Conservation (phyloP, 2,113 vertebrate genomes). For the Reinhardtius hippoglossoides region DNA sequence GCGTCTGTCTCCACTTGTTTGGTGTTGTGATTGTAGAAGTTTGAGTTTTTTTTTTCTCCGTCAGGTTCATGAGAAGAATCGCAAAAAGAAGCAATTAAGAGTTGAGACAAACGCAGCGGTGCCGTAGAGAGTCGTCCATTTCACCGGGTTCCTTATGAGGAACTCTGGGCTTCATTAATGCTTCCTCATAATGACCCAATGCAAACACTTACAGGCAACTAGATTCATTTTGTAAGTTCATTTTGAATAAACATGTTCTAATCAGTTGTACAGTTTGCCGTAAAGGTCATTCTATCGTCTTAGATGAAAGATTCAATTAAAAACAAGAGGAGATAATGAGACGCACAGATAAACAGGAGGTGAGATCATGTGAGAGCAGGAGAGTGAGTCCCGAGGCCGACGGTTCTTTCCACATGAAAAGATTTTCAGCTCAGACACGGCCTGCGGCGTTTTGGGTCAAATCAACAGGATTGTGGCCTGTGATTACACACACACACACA, state of each 20-base stretch:
- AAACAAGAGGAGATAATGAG: neutral
- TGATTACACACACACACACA: constrained; percentile 7
- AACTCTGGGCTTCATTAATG: neutral
- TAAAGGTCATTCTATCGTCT: constrained; percentile 4
- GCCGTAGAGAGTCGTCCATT: neutral
- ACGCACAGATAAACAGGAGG: too few species aligned
- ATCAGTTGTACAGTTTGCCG: neutral
- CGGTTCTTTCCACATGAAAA: constrained; percentile 48
- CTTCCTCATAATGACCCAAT: neutral
- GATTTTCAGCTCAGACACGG: constrained; percentile 41
- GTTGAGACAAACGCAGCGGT: neutral
- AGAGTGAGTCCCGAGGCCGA: neutral
- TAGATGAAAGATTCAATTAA: neutral
- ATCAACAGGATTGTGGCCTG: constrained; percentile 42
- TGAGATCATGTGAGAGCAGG: constrained; percentile 4
- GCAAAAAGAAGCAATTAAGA: neutral
- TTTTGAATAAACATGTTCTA: neutral
- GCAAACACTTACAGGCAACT: too few species aligned
- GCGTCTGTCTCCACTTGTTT: constrained; percentile 1
- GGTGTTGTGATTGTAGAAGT: constrained; percentile 10
- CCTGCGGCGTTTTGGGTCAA: constrained; percentile 48
- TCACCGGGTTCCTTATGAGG: neutral
- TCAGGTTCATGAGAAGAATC: neutral
- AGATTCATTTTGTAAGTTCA: too few species aligned
- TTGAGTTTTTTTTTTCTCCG: neutral